phyloP scores from a whole-genome alignment of 2,888 invertebrate genomes.

The Tetramorium bicarinatum region DNA sequence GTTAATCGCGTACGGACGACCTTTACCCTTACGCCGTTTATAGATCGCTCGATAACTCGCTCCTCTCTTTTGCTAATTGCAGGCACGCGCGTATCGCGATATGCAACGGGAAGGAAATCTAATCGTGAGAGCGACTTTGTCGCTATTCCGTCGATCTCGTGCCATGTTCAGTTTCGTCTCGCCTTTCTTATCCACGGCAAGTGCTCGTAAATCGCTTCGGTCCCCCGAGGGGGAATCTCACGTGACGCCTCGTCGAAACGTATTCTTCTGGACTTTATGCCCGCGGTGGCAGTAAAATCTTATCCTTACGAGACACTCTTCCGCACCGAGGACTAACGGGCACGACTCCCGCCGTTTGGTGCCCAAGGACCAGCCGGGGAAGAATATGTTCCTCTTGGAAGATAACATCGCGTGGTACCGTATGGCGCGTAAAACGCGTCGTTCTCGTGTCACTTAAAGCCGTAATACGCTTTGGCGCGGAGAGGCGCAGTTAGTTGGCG shows the following conservation, averaged over 20 bases:
- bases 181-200: conserved; percentile 22
- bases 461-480: conserved; percentile 39
- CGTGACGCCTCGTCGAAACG: conserved; percentile 75
- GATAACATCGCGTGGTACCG: conserved; percentile 43
- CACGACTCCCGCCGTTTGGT: conserved; percentile 48
- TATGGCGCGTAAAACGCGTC: conserved; percentile 37
- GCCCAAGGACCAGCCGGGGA: conserved; percentile 34
- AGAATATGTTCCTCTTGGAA: conserved; percentile 49
- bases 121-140: background rate
- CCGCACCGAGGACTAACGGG: conserved; percentile 45
- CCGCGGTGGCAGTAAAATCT: conserved; percentile 70
- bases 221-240: conserved; percentile 59
- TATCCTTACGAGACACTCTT: conserved; percentile 66
- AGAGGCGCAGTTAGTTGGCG: conserved; percentile 10
- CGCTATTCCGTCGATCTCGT: conserved; percentile 16
- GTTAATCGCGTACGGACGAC: conserved; percentile 24
- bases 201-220: conserved; percentile 69
- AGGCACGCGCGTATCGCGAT: conserved; percentile 56
- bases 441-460: conserved; percentile 50
- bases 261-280: conserved; percentile 75
- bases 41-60: background rate
- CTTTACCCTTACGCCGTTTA: background rate
- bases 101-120: conserved; percentile 30
- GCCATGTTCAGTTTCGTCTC: background rate
- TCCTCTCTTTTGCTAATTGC: background rate